Conservation (phyloP, 2,113 vertebrate species). For the Calidris pygmaea region DNA sequence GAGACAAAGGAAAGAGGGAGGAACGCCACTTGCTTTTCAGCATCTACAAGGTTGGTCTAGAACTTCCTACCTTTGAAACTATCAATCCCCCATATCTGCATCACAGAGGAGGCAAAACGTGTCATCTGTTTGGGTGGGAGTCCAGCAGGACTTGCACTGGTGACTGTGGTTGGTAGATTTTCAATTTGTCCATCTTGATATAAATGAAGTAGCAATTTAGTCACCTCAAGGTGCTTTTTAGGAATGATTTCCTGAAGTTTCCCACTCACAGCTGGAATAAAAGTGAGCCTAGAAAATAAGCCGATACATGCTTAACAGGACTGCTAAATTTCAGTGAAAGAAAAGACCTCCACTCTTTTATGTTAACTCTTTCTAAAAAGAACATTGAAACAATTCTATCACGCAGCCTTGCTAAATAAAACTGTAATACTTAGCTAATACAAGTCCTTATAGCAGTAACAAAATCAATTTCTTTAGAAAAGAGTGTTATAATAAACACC, state of each 20-base stretch:
- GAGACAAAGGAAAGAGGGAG: constrained; percentile 1
- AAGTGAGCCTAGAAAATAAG: constrained; percentile 70
- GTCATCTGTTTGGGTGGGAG: constrained; percentile 56
- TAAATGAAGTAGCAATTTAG: constrained; percentile 61
- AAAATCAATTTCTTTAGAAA: background rate
- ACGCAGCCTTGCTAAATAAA: constrained; percentile 30
- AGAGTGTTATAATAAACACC: background rate
- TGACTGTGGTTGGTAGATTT: constrained; percentile 54
- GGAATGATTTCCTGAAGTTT: constrained; percentile 62
- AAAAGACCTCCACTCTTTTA: constrained; percentile 29
- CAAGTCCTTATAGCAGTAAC: background rate
- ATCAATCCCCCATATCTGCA: constrained; percentile 52
- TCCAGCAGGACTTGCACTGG: constrained; percentile 57
- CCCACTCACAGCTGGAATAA: constrained; percentile 58
- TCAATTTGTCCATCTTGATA: constrained; percentile 60
- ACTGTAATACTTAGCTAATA: background rate
- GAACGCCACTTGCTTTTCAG: constrained; percentile 31
- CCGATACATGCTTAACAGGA: constrained; percentile 51
- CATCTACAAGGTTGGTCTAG: constrained; percentile 40
- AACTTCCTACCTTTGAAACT: constrained; percentile 64
- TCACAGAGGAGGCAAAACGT: constrained; percentile 49
- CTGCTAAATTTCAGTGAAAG: constrained; percentile 26
- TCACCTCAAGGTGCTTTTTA: constrained; percentile 59
- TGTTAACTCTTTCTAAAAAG: constrained; percentile 11
- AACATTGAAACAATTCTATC: constrained; percentile 12